phyloP scores from a whole-genome alignment of 1,140 invertebrate species.

The Saccostrea cuccullata region DNA sequence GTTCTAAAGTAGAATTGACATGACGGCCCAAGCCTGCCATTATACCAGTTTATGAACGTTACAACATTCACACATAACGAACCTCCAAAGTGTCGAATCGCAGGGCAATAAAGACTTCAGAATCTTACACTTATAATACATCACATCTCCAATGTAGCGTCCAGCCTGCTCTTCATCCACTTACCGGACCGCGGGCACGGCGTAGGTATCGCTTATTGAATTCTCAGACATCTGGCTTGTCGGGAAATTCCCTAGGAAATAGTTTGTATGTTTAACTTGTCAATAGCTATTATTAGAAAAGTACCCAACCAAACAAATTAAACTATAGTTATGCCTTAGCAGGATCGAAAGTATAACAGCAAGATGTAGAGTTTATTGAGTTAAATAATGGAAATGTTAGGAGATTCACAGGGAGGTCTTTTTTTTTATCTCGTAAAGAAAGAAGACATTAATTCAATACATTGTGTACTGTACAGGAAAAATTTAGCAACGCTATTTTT shows the following conservation, averaged over 20 bases:
- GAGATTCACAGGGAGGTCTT: background rate
- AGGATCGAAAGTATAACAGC: background rate
- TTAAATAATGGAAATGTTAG: background rate
- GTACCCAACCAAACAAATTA: constrained; percentile 8
- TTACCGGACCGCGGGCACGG: background rate
- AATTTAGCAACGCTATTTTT: too few species aligned
- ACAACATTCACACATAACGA: background rate
- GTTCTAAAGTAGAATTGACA: constrained; percentile 2
- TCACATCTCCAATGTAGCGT: constrained; percentile 27
- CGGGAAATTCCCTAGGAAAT: constrained; percentile 22
- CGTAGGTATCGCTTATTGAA: constrained; percentile 6
- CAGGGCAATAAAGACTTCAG: constrained; percentile 1
- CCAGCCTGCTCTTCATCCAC: background rate
- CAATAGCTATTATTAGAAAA: constrained; percentile 23
- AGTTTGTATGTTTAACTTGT: constrained; percentile 27
- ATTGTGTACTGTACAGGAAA: background rate
- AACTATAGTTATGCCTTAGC: background rate
- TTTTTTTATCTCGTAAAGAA: background rate
- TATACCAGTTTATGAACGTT: background rate
- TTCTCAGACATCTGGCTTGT: constrained; percentile 26
- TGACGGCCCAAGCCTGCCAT: constrained; percentile 2
- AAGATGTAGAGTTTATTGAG: background rate
- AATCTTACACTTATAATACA: constrained; percentile 10
- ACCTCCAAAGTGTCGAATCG: constrained; percentile 13
- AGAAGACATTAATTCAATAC: background rate